These are phyloP conservation scores for Lacanobia wlatinum DNA, from an alignment of 2,888 invertebrate genomes.

Conservation along the genomic window DNA sequence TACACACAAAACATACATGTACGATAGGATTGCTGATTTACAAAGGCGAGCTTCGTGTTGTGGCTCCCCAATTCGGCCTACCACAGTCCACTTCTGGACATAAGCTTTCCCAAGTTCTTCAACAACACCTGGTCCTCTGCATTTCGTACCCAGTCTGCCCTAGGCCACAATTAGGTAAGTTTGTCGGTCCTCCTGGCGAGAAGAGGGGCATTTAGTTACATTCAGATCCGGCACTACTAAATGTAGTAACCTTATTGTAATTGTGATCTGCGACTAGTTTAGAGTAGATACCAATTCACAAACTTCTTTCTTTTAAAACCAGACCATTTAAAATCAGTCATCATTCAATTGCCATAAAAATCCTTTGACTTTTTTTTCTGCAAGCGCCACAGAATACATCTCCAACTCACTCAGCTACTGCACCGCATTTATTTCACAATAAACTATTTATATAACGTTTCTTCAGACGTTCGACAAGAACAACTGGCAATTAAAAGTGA, in stretches of 20 bases:
- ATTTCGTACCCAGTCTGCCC: not conserved
- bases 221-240: not conserved
- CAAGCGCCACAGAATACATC: constrained; percentile 26
- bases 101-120: not conserved
- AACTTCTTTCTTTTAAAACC: not conserved
- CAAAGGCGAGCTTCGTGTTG: no score
- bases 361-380: not conserved
- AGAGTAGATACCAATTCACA: not conserved
- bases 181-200: no score
- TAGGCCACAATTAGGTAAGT: not conserved
- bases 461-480: constrained; percentile 85
- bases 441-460: constrained; percentile 87
- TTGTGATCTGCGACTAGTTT: no score
- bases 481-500: constrained; percentile 90
- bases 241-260: not conserved
- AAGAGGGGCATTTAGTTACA: no score
- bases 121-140: not conserved
- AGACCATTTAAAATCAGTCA: not conserved
- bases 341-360: not conserved
- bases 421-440: constrained; percentile 80
- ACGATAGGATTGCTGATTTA: no score
- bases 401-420: constrained; percentile 10
- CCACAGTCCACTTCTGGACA: not conserved
- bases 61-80: not conserved
- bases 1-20: no score